Evolutionary conservation across 2,797 vertebrate genomes (phyloP).

Genomic region (Squalus acanthias): DNA sequence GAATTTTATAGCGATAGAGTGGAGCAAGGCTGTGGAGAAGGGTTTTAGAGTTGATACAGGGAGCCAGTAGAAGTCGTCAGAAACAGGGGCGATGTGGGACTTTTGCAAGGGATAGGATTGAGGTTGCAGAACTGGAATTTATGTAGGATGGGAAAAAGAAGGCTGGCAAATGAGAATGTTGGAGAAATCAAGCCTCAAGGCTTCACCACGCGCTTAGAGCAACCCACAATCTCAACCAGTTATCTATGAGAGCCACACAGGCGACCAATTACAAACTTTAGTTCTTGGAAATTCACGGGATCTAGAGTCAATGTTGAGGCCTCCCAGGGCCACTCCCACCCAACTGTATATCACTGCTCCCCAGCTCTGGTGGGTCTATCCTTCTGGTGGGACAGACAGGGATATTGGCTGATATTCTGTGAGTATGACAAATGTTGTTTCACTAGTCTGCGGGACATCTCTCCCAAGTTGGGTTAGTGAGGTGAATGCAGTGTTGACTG

Average conservation of each 20-base stretch:
- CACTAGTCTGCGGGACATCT: too few relatives aligned
- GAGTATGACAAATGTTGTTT: too few relatives aligned
- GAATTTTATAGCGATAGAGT: neutral
- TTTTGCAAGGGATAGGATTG: neutral
- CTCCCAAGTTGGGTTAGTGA: neutral
- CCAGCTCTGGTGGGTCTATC: too few relatives aligned
- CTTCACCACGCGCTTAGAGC: neutral
- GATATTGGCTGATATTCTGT: too few relatives aligned
- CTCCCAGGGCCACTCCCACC: too few relatives aligned
- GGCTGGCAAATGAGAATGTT: neutral
- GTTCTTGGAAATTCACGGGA: too few relatives aligned
- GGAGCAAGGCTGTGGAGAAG: neutral
- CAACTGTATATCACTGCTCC: too few relatives aligned
- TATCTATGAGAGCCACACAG: too few relatives aligned
- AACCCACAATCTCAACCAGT: neutral
- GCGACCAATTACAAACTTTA: too few relatives aligned
- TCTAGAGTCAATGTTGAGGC: too few relatives aligned
- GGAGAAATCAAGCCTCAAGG: neutral
- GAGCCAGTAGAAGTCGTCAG: neutral
- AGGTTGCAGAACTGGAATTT: neutral
- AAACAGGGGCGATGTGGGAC: neutral
- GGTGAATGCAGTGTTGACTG: neutral
- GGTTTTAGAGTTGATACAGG: too few relatives aligned
- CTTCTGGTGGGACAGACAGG: too few relatives aligned
- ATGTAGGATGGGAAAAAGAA: neutral